Evolutionary conservation across 2,113 vertebrate species (phyloP), one percentile per base, ranked within the genome.

Genomic region (Uropsilus gracilis): DNA sequence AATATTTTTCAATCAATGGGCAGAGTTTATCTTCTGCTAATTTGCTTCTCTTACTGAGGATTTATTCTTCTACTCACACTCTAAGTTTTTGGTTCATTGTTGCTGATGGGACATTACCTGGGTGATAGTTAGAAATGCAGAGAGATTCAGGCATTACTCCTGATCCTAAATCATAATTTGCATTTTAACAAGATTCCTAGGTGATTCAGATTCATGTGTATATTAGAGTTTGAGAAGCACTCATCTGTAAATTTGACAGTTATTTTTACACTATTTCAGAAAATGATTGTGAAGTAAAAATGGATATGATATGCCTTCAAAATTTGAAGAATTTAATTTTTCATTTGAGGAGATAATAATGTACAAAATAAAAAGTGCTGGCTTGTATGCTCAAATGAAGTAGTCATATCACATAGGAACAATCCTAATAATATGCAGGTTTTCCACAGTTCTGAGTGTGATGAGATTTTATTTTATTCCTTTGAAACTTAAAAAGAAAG

Each of bases 261-360:
- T 87, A 84, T 81, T 94, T 78, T 42, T 37, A 80, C 42, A 63
- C 22, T 92, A 88, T 92, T 94, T 44, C 9, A 69, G 42, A 84
- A 66, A 80, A 44, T 39, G 80, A 68, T 61, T 66, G 3, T 90
- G 66, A 89, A 28, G 32, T 80, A 53, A 83, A 93, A 93, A 42
- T 83, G 30, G 4, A n/a, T n/a, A 64, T 57, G 55, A 57, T 18
- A 32, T 48, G 18, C 14, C 28, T 68, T 80, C 24, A 87, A 93
- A 90, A 46, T 46, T 66, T 46, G 57, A 85, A 46, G 50, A 91
- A 53, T 68, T 94, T 77, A 91, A 53, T 68, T 94, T 77, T 83
- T 84, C 16, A 63, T 89, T 83, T 88, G 53, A 59, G 13, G 12
- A 20, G 78, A 12, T 32, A 83, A 12, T 32, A 94, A 75, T 46